Base-by-base conservation (phyloP, 2,113 vertebrate genomes). In the Pagrus major region DNA sequence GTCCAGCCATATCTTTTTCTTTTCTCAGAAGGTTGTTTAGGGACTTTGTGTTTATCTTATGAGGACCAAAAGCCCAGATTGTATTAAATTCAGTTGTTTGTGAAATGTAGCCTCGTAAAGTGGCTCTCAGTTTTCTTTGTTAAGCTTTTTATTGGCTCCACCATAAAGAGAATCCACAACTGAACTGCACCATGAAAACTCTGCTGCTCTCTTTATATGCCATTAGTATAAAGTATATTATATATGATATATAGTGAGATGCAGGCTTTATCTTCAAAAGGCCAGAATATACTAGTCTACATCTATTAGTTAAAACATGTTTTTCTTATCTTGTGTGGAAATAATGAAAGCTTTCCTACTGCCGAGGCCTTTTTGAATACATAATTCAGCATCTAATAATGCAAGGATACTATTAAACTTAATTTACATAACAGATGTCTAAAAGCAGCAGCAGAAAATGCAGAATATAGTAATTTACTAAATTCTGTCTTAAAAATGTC, bases 401-500 rank as follows among this genome's bases (percentile, higher is more conserved):
- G 4, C 6, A 6, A 9, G 71, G 37, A 64, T 11, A 3, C 25
- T 42, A 42, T 54, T 23, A 54, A 44, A 42, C 9, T 12, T 16
- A n/a, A 42, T 64, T 63, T 71, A 18, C 58, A 68, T 42, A 61
- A 76, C 27, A 29, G 9, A 1, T 7, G 21, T 16, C 44, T 44
- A 12, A 64, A 79, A 39, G 21, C 39, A 58, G 31, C 2, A 66
- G 58, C 52, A 65, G 16, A 51, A 27, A 31, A 23, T 41, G 15
- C 18, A 54, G 37, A 31, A 52, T 71, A 15, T 33, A 27, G 23
- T 56, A 10, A 14, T 39, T 63, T 69, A 42, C 35, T 51, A n/a
- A 82, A 39, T 78, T 60, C n/a, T n/a, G n/a, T n/a, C n/a, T n/a
- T n/a, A n/a, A n/a, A 37, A 37, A 55, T 39, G 27, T 12, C 6